A percentile compares a stretch with the other conserved stretches of the same genome.
These are phyloP conservation scores for Podilymbus podiceps DNA, from an alignment of 2,113 vertebrate genomes.

Conservation along the genomic window DNA sequence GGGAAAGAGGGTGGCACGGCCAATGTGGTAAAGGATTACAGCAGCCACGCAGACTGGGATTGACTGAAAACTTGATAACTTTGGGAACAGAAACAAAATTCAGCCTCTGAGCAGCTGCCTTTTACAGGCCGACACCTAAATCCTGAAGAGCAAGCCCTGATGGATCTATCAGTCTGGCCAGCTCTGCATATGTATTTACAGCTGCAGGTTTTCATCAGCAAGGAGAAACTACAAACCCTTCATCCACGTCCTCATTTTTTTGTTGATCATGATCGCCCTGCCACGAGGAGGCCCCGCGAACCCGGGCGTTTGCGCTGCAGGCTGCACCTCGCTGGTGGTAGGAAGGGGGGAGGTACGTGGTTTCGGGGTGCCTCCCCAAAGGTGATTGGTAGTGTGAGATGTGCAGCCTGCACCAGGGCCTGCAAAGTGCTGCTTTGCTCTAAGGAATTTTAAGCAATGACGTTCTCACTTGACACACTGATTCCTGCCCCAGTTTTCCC, in stretches of 20 bases:
- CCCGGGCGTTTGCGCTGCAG: rapidly evolving
- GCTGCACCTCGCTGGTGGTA: background rate
- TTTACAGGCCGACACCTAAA: background rate
- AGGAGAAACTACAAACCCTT: background rate
- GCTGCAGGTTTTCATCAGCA: background rate
- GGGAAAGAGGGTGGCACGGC: background rate
- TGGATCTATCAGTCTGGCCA: background rate
- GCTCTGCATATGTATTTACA: background rate
- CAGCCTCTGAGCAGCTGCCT: background rate
- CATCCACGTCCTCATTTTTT: background rate
- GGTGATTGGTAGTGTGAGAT: rapidly evolving
- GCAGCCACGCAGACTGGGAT: background rate
- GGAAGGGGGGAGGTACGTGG: background rate
- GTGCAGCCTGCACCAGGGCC: background rate
- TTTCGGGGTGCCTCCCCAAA: background rate
- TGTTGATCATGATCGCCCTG: background rate
- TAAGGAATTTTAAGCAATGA: background rate
- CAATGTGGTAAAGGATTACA: background rate
- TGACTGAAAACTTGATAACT: background rate
- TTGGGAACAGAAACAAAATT: background rate
- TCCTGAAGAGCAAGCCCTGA: background rate
- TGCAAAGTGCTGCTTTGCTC: background rate
- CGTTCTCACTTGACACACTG: background rate
- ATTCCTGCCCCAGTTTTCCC: background rate
- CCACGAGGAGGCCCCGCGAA: rapidly evolving